Evolutionary conservation across 2,113 vertebrate species (phyloP).

Genomic region (Glaucomys volans): DNA sequence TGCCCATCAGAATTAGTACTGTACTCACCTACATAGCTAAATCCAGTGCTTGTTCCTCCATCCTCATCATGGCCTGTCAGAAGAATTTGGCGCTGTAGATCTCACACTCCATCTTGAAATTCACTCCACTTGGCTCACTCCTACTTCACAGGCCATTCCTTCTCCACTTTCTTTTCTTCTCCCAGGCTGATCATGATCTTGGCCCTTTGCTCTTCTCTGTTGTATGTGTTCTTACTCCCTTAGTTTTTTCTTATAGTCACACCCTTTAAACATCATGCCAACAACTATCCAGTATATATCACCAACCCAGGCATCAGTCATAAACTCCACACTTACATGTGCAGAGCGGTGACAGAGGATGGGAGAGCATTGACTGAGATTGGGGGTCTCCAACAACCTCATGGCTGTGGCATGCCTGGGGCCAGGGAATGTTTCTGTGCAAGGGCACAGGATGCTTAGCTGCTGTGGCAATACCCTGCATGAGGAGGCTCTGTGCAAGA

Average conservation of each 20-base stretch:
- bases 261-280: background rate
- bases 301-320: background rate
- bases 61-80: background rate
- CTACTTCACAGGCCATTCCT: background rate
- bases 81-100: background rate
- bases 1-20: background rate
- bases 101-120: background rate
- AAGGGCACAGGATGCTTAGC: too few species aligned
- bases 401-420: too few species aligned
- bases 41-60: background rate
- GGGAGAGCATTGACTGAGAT: too few species aligned
- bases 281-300: background rate
- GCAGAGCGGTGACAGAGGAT: too few species aligned
- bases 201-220: background rate
- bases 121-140: background rate
- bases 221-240: background rate
- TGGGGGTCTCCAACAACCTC: too few species aligned
- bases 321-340: background rate
- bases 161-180: background rate
- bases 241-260: background rate
- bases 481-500: too few species aligned
- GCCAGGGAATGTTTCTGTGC: too few species aligned
- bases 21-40: background rate
- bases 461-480: too few species aligned
- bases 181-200: background rate